phyloP scores from a whole-genome alignment of 2,797 vertebrate species.

The Hozukius guyotensis region DNA sequence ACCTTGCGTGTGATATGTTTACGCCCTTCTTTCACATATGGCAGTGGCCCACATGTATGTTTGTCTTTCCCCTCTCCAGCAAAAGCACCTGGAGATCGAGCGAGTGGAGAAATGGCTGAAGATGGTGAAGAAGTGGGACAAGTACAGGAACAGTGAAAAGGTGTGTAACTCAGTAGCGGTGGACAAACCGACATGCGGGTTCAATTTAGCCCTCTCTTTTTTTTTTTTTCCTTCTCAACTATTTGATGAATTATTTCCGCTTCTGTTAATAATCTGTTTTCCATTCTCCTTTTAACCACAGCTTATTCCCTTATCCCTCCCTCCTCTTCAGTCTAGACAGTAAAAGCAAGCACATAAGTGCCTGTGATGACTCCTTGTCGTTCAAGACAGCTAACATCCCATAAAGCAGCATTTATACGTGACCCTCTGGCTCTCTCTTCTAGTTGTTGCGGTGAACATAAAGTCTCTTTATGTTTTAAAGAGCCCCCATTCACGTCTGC shows the following conservation, averaged over 20 bases:
- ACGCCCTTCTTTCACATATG: neutral
- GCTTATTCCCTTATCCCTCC: neutral
- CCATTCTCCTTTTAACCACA: constrained; percentile 44
- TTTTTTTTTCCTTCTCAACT: neutral
- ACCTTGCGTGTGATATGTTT: neutral
- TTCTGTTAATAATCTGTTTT: constrained; percentile 45
- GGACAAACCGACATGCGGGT: neutral
- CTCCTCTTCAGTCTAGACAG: constrained; percentile 14
- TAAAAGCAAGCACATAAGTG: constrained; percentile 5
- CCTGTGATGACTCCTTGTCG: constrained; percentile 15
- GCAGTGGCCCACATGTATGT: neutral
- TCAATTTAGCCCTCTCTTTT: constrained; percentile 25
- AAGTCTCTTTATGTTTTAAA: constrained; percentile 2
- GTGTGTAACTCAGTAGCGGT: constrained; percentile 58
- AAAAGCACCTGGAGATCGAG: constrained; percentile 89
- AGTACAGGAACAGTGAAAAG: constrained; percentile 89
- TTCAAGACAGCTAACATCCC: constrained; percentile 8
- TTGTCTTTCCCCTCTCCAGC: constrained; percentile 70
- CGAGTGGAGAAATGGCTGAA: constrained; percentile 92
- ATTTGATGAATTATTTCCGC: constrained; percentile 42
- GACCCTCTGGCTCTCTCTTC: neutral
- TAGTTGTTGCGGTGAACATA: neutral
- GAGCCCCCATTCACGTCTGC: neutral
- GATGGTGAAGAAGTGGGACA: constrained; percentile 92
- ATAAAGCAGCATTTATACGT: neutral